Conservation (phyloP, 1,140 invertebrate genomes). For the Gerris buenoi region DNA sequence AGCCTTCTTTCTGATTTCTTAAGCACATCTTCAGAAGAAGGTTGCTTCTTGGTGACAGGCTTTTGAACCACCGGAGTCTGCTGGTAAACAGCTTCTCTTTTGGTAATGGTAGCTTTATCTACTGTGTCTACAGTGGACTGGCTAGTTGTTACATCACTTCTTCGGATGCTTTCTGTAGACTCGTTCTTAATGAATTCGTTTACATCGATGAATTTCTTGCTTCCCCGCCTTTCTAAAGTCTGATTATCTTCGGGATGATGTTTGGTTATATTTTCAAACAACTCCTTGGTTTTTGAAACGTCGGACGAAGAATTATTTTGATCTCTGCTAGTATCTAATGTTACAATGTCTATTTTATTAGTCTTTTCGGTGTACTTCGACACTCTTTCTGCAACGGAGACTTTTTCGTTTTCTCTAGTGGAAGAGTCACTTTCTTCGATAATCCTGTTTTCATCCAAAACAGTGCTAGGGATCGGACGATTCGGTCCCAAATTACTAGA, state of each 20-base stretch:
- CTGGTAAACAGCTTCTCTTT: not conserved
- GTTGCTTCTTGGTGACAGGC: conserved; percentile 18
- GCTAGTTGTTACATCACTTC: not conserved
- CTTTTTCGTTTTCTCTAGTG: conserved; percentile 26
- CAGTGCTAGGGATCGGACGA: conserved; percentile 4
- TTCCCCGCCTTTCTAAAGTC: conserved; percentile 30
- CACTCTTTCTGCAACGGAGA: conserved; percentile 36
- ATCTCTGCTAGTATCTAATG: conserved; percentile 6
- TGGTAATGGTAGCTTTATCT: not conserved
- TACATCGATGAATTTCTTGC: not conserved
- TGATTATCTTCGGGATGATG: conserved; percentile 25
- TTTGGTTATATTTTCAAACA: conserved; percentile 46
- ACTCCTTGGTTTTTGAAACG: conserved; percentile 44
- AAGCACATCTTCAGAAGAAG: not conserved
- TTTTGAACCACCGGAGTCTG: not conserved
- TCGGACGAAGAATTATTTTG: conserved; percentile 28
- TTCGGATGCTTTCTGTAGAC: not conserved
- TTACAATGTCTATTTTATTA: conserved; percentile 34
- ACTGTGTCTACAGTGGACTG: not conserved
- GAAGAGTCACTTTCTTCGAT: conserved; percentile 24
- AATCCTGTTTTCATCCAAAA: not conserved
- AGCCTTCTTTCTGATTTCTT: not conserved
- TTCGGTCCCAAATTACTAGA: conserved; percentile 19
- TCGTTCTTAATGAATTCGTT: not conserved
- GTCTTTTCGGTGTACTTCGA: conserved; percentile 35